Evolutionary conservation across 1,140 invertebrate genomes (phyloP).

Genomic region (Heliconius congener): DNA sequence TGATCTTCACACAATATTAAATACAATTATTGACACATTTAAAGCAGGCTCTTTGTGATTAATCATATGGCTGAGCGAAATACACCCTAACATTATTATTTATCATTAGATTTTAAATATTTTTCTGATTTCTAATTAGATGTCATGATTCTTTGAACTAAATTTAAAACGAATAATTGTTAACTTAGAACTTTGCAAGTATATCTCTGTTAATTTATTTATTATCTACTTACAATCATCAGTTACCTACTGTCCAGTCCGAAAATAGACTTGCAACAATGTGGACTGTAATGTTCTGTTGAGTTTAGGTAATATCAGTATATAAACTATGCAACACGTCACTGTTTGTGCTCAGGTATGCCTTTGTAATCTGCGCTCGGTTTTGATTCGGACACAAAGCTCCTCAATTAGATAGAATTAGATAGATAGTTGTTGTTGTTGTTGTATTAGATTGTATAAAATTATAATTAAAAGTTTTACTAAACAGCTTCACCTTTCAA

Average conservation of each 20-base stretch:
- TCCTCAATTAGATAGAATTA: background rate
- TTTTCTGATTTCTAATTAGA: background rate
- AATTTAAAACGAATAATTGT: too few relatives aligned
- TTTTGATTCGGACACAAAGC: conserved; percentile 18
- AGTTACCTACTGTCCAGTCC: conserved; percentile 8
- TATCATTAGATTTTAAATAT: too few relatives aligned
- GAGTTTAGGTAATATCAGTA: conserved; percentile 18
- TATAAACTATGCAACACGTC: conserved; percentile 26
- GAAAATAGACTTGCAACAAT: conserved; percentile 31
- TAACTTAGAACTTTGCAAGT: background rate
- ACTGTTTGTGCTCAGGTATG: conserved; percentile 22
- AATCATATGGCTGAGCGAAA: too few relatives aligned
- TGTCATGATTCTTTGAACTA: background rate
- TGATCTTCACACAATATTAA: too few relatives aligned
- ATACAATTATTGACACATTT: too few relatives aligned
- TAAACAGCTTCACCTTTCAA: too few relatives aligned
- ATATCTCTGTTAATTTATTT: background rate
- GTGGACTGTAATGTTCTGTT: conserved; percentile 27
- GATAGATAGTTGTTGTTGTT: too few relatives aligned
- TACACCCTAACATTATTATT: too few relatives aligned
- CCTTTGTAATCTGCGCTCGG: conserved; percentile 21
- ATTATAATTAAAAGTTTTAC: too few relatives aligned
- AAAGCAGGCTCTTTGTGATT: too few relatives aligned
- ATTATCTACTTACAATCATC: conserved; percentile 1
- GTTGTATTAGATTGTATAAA: background rate